A percentile compares a stretch with the other conserved stretches of the same genome.
These are phyloP conservation scores for Aradophagus sp. DNA, from an alignment of 1,140 invertebrate species.

Conservation along the genomic window DNA sequence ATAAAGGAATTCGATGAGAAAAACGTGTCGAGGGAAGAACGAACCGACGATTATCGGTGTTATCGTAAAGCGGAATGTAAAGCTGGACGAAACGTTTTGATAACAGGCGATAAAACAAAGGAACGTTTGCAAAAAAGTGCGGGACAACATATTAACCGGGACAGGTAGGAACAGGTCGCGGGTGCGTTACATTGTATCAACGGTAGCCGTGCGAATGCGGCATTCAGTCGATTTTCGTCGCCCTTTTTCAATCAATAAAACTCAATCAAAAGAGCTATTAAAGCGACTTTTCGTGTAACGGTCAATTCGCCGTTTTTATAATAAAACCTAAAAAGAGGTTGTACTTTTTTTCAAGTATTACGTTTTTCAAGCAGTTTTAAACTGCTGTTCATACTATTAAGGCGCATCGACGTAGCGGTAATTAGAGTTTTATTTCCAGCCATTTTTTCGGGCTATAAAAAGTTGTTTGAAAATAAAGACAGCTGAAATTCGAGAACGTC, in stretches of 20 bases:
- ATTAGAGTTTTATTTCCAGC: no score
- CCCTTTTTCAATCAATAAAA: slow-evolving; percentile 50
- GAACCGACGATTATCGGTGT: neutral
- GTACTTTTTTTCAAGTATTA: no score
- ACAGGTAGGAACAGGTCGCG: slow-evolving; percentile 9
- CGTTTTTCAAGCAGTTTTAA: no score
- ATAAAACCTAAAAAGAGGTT: slow-evolving; percentile 28
- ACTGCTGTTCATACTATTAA: no score
- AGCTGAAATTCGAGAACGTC: no score
- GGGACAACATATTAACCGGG: slow-evolving; percentile 18
- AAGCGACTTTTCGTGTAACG: slow-evolving; percentile 53
- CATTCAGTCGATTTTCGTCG: slow-evolving; percentile 25
- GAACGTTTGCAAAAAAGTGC: slow-evolving; percentile 15
- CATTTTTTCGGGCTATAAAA: no score
- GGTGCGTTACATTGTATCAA: slow-evolving; percentile 20
- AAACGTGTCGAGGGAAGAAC: slow-evolving; percentile 4
- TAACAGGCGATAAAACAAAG: slow-evolving; percentile 29
- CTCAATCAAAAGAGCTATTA: slow-evolving; percentile 48
- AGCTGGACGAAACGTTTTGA: slow-evolving; percentile 17
- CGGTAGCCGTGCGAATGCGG: slow-evolving; percentile 17
- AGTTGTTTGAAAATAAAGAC: no score
- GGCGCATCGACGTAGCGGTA: no score
- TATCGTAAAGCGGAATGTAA: slow-evolving; percentile 17
- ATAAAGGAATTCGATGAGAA: no score
- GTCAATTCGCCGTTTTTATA: slow-evolving; percentile 34